Base-by-base conservation (phyloP, 2,113 vertebrate genomes). In the Actinemys pallida region DNA sequence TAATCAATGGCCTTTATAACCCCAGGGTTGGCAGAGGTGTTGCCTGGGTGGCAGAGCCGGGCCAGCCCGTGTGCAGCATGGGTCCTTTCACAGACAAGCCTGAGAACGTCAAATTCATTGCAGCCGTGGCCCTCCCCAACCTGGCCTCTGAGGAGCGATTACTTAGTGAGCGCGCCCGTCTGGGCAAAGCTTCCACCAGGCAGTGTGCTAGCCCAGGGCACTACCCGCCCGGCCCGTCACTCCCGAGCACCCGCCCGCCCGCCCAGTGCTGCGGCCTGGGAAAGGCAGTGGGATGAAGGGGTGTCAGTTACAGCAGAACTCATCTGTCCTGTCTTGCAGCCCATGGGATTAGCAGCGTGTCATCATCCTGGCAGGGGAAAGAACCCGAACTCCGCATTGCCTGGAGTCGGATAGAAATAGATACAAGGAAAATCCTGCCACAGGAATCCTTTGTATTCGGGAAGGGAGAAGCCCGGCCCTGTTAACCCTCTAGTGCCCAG, bases 361-460 rank as follows among this genome's bases (percentile, higher is more conserved):
- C 90, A 89, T n/a, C 4, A 47, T 39, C 83, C 47, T 42, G n/a
- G 49, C 35, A n/a, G 83, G 65, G 0, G 83, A 72, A 97, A 89
- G 93, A 12, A 86, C 94, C 94, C 86, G 47, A 69, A 81, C 49
- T 49, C 81, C 39, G 53, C 62, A 65, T 65, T 79, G 59, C 93
- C 82, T 42, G 84, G 47, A 59, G 56, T 85, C 86, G 83, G 54
- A 88, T 94, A 91, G 89, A 95, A 97, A 92, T 76, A 94, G 95
- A 89, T 92, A 92, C 90, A 95, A 76, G 69, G 56, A 84, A 91
- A 95, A 94, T 95, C 96, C 94, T 84, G 95, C 90, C 93, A 89
- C 94, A 93, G 83, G 93, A 96, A 87, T 29, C 80, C 69, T 81
- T 52, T 50, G 54, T 78, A 29, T 81, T 75, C 42, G 75, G 86